phyloP scores from a whole-genome alignment of 2,888 invertebrate genomes.

The Dione vanillae region DNA sequence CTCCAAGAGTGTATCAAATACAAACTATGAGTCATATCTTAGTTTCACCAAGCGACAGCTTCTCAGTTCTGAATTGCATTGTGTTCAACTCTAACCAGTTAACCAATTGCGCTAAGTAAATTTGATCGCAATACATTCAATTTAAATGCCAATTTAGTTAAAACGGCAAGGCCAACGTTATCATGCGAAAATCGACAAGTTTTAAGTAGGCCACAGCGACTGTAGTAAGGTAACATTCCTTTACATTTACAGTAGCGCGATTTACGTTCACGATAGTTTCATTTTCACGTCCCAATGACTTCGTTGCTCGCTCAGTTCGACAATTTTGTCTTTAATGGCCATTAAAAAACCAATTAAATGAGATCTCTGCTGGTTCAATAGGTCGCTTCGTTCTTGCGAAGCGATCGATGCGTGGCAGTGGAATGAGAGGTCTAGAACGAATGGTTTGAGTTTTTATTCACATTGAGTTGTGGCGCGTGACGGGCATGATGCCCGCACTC shows the following conservation, averaged over 20 bases:
- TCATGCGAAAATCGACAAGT: slow-evolving; percentile 77
- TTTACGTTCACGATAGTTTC: slow-evolving; percentile 77
- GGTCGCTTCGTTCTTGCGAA: slow-evolving; percentile 55
- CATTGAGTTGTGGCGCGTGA: slow-evolving; percentile 63
- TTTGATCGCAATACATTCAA: slow-evolving; percentile 67
- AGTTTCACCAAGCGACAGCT: slow-evolving; percentile 56
- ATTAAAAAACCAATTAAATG: slow-evolving; percentile 57
- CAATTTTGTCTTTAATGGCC: slow-evolving; percentile 64
- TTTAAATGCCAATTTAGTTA: slow-evolving; percentile 73
- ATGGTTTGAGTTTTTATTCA: slow-evolving; percentile 62
- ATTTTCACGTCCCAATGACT: slow-evolving; percentile 76
- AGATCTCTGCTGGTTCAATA: slow-evolving; percentile 63
- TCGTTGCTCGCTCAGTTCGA: slow-evolving; percentile 67
- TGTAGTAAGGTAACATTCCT: slow-evolving; percentile 71
- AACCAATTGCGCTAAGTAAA: slow-evolving; percentile 69
- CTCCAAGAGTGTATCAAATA: slow-evolving; percentile 46
- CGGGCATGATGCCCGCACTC: slow-evolving; percentile 59
- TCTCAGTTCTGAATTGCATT: slow-evolving; percentile 56
- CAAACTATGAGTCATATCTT: slow-evolving; percentile 63
- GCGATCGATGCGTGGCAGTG: slow-evolving; percentile 46
- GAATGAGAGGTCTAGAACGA: slow-evolving; percentile 54
- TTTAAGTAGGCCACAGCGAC: slow-evolving; percentile 72
- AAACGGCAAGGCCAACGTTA: slow-evolving; percentile 76
- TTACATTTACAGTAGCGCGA: slow-evolving; percentile 72
- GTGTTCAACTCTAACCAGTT: slow-evolving; percentile 72